Evolutionary conservation across 2,797 vertebrate species (phyloP).

Genomic region (Cercopithecus diana): DNA sequence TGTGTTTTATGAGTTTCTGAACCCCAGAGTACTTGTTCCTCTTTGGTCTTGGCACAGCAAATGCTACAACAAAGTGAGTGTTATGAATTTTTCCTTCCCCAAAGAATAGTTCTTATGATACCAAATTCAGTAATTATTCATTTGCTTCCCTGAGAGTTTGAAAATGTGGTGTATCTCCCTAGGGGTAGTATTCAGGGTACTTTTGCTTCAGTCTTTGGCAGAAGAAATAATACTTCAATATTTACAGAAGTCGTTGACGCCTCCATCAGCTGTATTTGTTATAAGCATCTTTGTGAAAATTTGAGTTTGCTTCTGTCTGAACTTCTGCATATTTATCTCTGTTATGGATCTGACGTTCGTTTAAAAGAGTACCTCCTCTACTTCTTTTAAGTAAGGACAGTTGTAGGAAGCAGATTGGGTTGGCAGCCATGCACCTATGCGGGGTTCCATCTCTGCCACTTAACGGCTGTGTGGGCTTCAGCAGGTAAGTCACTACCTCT

Average conservation of each 20-base stretch:
- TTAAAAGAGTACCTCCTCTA: background rate
- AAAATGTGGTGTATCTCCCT: slow-evolving; percentile 21
- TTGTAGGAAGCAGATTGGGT: background rate
- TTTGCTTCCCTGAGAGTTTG: slow-evolving; percentile 58
- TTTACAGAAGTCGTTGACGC: background rate
- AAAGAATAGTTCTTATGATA: slow-evolving; percentile 66
- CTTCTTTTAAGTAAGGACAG: background rate
- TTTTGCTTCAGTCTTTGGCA: slow-evolving; percentile 52
- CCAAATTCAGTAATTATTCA: slow-evolving; percentile 62
- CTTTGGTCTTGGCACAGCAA: background rate
- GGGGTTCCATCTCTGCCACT: background rate
- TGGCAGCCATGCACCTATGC: background rate
- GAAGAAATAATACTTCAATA: slow-evolving; percentile 42
- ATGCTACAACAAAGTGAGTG: slow-evolving; percentile 11
- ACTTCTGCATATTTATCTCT: background rate
- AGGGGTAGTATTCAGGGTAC: background rate
- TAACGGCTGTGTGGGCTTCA: background rate
- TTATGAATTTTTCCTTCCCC: slow-evolving; percentile 67
- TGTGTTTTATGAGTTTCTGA: background rate
- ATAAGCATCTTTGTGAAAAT: slow-evolving; percentile 1
- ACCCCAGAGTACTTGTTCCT: background rate
- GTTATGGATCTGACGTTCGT: background rate
- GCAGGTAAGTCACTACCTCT: background rate
- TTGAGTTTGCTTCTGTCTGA: background rate
- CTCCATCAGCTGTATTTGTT: background rate